Evolutionary conservation across 2,113 vertebrate genomes (phyloP).

Genomic region (Urocynchramus pylzowi): DNA sequence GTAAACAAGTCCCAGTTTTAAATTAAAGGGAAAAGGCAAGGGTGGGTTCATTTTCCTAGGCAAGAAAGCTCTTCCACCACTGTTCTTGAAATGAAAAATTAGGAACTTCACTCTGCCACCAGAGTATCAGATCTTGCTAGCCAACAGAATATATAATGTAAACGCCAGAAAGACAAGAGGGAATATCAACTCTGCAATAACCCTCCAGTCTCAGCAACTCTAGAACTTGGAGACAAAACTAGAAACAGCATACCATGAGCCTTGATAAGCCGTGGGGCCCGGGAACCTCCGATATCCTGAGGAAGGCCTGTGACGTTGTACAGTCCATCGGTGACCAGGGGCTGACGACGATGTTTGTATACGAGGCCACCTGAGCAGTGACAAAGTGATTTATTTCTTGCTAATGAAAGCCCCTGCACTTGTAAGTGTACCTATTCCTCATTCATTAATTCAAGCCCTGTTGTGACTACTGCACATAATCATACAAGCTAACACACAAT

Average conservation of each 20-base stretch:
- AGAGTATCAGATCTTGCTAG: not conserved
- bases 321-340: slow-evolving; percentile 75
- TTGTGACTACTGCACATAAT: not conserved
- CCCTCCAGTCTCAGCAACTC: not conserved
- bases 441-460: not conserved
- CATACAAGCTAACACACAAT: not conserved
- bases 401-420: not conserved
- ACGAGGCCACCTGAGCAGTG: slow-evolving; percentile 65
- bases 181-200: not conserved
- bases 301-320: slow-evolving; percentile 67
- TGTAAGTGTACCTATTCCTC: not conserved
- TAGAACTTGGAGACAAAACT: not conserved
- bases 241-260: slow-evolving; percentile 73
- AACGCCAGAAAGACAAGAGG: not conserved
- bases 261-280: slow-evolving; percentile 74
- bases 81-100: not conserved
- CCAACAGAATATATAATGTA: fast-evolving
- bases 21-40: not conserved
- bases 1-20: not conserved
- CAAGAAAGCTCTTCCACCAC: not conserved
- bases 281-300: slow-evolving; percentile 76
- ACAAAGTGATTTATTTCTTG: not conserved
- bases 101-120: not conserved
- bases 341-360: slow-evolving; percentile 77
- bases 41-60: not conserved